phyloP scores from a whole-genome alignment of 2,797 vertebrate genomes.

The Pteropus rufus region DNA sequence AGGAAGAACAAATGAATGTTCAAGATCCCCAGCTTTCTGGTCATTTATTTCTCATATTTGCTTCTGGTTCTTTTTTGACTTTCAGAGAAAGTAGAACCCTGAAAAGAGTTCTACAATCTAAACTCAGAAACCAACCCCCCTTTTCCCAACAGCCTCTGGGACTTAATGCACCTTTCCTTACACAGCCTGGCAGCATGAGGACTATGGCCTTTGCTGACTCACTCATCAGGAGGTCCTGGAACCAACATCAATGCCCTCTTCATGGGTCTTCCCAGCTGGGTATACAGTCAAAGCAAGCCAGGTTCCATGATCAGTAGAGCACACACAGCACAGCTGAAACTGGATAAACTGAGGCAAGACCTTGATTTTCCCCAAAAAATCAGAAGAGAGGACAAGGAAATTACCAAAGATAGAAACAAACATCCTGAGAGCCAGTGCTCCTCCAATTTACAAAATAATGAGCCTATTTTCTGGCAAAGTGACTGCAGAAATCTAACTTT shows the following conservation, averaged over 20 bases:
- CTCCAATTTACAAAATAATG: background rate
- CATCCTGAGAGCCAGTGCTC: background rate
- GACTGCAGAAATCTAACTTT: background rate
- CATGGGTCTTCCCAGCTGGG: slow-evolving; percentile 2
- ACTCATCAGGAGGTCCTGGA: background rate
- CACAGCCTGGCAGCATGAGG: background rate
- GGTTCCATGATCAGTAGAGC: slow-evolving; percentile 38
- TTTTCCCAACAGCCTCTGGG: background rate
- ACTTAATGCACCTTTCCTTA: background rate
- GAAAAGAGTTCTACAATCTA: background rate
- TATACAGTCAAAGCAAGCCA: background rate
- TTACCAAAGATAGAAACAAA: slow-evolving; percentile 66
- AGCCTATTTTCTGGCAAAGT: background rate
- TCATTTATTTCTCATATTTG: background rate
- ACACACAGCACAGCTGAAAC: slow-evolving; percentile 70
- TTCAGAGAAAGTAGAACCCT: background rate
- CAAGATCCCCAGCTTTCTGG: background rate
- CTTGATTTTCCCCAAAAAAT: slow-evolving; percentile 67
- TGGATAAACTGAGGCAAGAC: slow-evolving; percentile 76
- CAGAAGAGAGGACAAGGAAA: slow-evolving; percentile 74
- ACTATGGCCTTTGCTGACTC: background rate
- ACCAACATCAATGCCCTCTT: slow-evolving; percentile 23
- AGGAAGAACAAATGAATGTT: background rate
- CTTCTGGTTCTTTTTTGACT: background rate
- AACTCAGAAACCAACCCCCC: background rate